Evolutionary conservation across 2,888 invertebrate species (phyloP).

Genomic region (Phyllotreta striolata): DNA sequence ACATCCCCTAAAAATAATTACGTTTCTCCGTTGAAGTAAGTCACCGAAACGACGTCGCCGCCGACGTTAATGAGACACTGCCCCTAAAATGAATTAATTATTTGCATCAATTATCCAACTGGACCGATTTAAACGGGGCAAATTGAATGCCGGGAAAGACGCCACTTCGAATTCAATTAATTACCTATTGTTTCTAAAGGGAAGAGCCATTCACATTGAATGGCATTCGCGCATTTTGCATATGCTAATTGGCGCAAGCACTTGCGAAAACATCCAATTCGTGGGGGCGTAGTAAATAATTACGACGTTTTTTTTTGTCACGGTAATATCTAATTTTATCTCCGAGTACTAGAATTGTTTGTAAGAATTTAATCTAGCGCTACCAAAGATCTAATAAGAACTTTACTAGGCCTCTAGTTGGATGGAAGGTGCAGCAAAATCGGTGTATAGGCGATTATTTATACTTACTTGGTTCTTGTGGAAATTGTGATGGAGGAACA

Average conservation of each 20-base stretch:
- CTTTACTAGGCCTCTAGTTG: too few species aligned
- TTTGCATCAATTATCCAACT: constrained; percentile 22
- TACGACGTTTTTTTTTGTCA: too few species aligned
- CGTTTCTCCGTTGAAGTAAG: constrained; percentile 68
- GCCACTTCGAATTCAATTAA: constrained; percentile 44
- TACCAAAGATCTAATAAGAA: too few species aligned
- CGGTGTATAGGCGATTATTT: too few species aligned
- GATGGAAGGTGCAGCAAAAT: too few species aligned
- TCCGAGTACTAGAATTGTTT: too few species aligned
- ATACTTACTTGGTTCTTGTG: constrained; percentile 92
- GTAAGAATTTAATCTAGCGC: too few species aligned
- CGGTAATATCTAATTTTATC: too few species aligned
- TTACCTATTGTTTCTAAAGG: constrained; percentile 38
- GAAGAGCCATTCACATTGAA: constrained; percentile 18
- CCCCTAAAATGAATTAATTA: constrained; percentile 70
- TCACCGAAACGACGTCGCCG: constrained; percentile 89
- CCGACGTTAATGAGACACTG: constrained; percentile 96
- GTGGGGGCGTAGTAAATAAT: neutral
- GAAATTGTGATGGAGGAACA: constrained; percentile 88
- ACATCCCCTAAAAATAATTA: constrained; percentile 11
- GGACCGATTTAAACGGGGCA: neutral
- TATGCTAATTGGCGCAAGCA: constrained; percentile 8
- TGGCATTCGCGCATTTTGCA: constrained; percentile 10
- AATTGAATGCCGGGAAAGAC: neutral
- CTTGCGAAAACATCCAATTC: neutral